Base-by-base conservation (phyloP, 92 coral and sea anemone genomes). In the Porites lobata region DNA sequence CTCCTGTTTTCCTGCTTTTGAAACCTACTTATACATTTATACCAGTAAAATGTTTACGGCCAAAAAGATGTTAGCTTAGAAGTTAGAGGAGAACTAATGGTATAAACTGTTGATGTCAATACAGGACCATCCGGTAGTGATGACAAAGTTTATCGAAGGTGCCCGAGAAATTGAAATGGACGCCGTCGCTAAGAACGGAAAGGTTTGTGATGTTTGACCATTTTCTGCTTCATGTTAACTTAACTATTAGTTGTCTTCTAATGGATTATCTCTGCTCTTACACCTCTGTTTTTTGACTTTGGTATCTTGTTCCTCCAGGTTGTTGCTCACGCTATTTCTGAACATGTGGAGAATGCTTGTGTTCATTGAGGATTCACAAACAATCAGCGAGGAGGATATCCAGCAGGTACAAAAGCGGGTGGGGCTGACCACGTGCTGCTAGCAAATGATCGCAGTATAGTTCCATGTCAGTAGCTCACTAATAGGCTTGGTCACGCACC, bases 131-230 rank as follows among this genome's bases (percentile, higher is more conserved):
- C 99, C 99, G 0, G 99, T 98, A 15, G 99, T 98, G 51, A 98
- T 98, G 92, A 98, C 99, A 15, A 98, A 98, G 79, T 98, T 98
- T 91, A 90, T 98, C 15, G 94, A 92, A 69, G 98, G 98, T 15
- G 99, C 99, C n/a, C 93, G 95, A 13, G 99, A 98, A 91, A 93
- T 98, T 58, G 99, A 98, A 71, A 98, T 98, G 99, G 99, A 98
- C 73, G 99, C 99, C 12, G 98, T 98, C 38, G 95, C 99, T 24
- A 91, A 95, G 29, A 81, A 92, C 67, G 99, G 99, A 83, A 92
- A 92, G 95, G 97, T 92, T 51, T 58, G 84, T 76, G 69, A 1
- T 47, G 4, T 56, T 7, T 13, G n/a, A 12, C 51, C 15, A 0
- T 19, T n/a, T 56, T 56, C 47, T 38, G 47, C 47, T 38, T 38